phyloP scores from a whole-genome alignment of 2,797 vertebrate genomes.

The Furcifer pardalis region DNA sequence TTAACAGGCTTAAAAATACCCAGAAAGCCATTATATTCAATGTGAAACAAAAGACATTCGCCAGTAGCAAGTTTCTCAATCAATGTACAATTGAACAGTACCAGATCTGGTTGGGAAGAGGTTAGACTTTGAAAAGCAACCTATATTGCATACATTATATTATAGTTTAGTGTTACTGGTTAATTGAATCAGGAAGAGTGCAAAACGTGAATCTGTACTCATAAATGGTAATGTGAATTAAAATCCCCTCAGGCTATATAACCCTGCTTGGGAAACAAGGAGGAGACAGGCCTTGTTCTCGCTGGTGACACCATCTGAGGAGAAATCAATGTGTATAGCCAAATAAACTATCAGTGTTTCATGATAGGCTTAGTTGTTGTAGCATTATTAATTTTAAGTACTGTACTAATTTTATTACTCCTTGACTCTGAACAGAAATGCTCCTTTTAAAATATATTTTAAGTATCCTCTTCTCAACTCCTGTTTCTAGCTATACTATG shows the following conservation, averaged over 20 bases:
- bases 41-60: slow-evolving; percentile 37
- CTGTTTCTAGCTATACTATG: too few relatives aligned
- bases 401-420: too few relatives aligned
- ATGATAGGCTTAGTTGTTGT: too few relatives aligned
- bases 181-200: slow-evolving; percentile 11
- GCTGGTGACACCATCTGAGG: too few relatives aligned
- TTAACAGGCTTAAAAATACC: slow-evolving; percentile 52
- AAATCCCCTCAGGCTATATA: background rate
- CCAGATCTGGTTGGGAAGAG: background rate
- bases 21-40: background rate
- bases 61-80: slow-evolving; percentile 41
- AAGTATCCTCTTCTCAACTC: too few relatives aligned
- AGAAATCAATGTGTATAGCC: too few relatives aligned
- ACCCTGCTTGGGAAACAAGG: background rate
- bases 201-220: background rate
- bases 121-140: slow-evolving; percentile 1
- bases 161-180: background rate
- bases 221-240: background rate
- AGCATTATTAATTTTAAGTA: too few relatives aligned
- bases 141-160: background rate
- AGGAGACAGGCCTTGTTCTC: background rate
- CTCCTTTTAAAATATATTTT: too few relatives aligned
- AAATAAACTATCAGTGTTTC: too few relatives aligned
- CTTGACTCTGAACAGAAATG: too few relatives aligned
- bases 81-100: slow-evolving; percentile 25